These are phyloP conservation scores for Acrobasis consociella DNA, from an alignment of 2,888 invertebrate species.

Conservation along the genomic window DNA sequence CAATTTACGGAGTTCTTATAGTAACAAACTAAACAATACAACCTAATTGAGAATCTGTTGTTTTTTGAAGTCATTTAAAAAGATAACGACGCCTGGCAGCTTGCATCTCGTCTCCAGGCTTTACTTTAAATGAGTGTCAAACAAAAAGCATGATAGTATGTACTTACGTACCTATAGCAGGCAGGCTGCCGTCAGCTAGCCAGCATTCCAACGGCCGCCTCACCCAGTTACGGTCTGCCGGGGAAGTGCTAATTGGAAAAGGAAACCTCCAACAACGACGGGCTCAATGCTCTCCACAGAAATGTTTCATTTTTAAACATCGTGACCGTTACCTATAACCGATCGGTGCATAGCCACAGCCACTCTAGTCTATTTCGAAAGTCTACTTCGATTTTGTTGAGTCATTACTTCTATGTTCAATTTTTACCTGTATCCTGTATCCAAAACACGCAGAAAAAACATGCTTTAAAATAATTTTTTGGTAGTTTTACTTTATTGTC, in stretches of 20 bases:
- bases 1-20: too few relatives aligned
- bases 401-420: too few relatives aligned
- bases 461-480: too few relatives aligned
- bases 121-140: conserved; percentile 6
- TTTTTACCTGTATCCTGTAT: too few relatives aligned
- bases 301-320: conserved; percentile 81
- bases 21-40: too few relatives aligned
- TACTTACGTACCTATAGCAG: conserved; percentile 30
- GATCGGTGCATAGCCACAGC: conserved; percentile 46
- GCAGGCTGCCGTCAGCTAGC: conserved; percentile 54
- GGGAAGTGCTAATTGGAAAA: conserved; percentile 81
- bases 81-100: too few relatives aligned
- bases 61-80: too few relatives aligned
- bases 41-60: too few relatives aligned
- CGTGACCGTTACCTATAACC: conserved; percentile 69
- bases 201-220: conserved; percentile 70
- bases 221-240: conserved; percentile 81
- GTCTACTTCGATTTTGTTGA: not conserved
- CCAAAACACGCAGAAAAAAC: too few relatives aligned
- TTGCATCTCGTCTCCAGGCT: not conserved
- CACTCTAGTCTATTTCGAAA: not conserved
- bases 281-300: conserved; percentile 81
- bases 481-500: too few relatives aligned
- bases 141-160: conserved; percentile 3
- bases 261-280: conserved; percentile 81